Evolutionary conservation across 2,888 invertebrate genomes (phyloP), one percentile per base, ranked within the genome.

Genomic region (Drosophila borborema): DNA sequence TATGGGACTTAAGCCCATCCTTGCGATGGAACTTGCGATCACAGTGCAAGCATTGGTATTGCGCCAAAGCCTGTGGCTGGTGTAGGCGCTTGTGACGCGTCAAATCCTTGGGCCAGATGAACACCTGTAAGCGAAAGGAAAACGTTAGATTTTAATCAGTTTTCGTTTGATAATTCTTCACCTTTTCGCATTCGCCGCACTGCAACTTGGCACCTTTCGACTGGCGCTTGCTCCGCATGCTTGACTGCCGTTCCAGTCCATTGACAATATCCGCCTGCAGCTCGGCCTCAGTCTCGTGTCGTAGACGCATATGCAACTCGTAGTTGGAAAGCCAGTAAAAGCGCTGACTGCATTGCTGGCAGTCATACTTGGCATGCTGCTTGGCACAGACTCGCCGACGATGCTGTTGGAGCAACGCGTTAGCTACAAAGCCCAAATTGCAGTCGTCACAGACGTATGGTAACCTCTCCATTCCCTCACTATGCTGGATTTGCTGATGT

Each of bases 61-160:
- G 92, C 74, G 94, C 94, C 61, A 67, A 48, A 2, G 83, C 62
- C 20, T 71, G 71, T 3, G 94, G 94, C 83, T 94, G 93, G 90
- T 96, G 96, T n/a, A 94, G 93, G 81, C 95, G 95, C 28, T 94
- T 94, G 91, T 96, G 96, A 59, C 95, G 94, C 0, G 95, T 94
- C 12, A 96, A 93, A 82, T 95, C 94, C 77, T 95, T 96, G 58
- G 95, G 94, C 91, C 96, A 95, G 90, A 82, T 94, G 92, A 96
- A 96, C 8, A 94, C 72, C 82, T 82, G 9, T 0, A 54, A 68
- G 5, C 3, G 40, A 16, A 18, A 10, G 16, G 1, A 9, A 5
- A 6, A 6, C 3, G 6, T 48, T 48, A 46, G 5, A 10, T 20
- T 16, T 16, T 5, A 20, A 3, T 9, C 10, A 16, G 2, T 1